These are phyloP conservation scores for Andrena fulva DNA, from an alignment of 2,888 invertebrate species.

Conservation along the genomic window DNA sequence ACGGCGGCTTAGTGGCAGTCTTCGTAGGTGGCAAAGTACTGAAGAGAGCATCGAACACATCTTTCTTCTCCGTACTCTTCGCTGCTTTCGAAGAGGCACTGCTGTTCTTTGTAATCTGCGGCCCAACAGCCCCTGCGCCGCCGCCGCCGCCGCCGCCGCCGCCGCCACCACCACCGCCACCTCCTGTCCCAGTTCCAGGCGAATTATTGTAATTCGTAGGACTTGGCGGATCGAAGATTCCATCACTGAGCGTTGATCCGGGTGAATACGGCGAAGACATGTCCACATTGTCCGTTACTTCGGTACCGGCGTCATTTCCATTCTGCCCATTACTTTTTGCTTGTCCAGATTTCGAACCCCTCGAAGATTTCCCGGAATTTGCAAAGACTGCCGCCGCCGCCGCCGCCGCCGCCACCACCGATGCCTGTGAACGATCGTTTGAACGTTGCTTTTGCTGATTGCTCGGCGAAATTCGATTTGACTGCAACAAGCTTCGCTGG, in stretches of 20 bases:
- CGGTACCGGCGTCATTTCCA: slow-evolving; percentile 81
- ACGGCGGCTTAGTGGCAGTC: slow-evolving; percentile 82
- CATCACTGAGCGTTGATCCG: slow-evolving; percentile 95
- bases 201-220: slow-evolving; percentile 79
- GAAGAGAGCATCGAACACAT: slow-evolving; percentile 89
- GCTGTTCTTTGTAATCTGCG: slow-evolving; percentile 39
- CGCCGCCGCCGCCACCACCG: slow-evolving; percentile 60
- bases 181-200: slow-evolving; percentile 46
- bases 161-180: too few species aligned
- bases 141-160: background rate
- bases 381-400: slow-evolving; percentile 77
- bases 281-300: slow-evolving; percentile 87
- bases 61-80: slow-evolving; percentile 81
- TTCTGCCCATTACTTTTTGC: slow-evolving; percentile 82
- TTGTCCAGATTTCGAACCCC: slow-evolving; percentile 72
- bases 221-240: slow-evolving; percentile 93
- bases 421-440: slow-evolving; percentile 78
- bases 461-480: slow-evolving; percentile 80
- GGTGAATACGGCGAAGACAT: slow-evolving; percentile 95
- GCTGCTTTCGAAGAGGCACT: slow-evolving; percentile 47
- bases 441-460: slow-evolving; percentile 77
- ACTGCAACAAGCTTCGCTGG: slow-evolving; percentile 79
- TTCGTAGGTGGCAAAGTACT: slow-evolving; percentile 85
- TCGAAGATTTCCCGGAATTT: slow-evolving; percentile 77
- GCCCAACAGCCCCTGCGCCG: slow-evolving; percentile 29